These are phyloP conservation scores for Scelioninae gen. 1 DNA, from an alignment of 2,888 invertebrate species.

Conservation along the genomic window DNA sequence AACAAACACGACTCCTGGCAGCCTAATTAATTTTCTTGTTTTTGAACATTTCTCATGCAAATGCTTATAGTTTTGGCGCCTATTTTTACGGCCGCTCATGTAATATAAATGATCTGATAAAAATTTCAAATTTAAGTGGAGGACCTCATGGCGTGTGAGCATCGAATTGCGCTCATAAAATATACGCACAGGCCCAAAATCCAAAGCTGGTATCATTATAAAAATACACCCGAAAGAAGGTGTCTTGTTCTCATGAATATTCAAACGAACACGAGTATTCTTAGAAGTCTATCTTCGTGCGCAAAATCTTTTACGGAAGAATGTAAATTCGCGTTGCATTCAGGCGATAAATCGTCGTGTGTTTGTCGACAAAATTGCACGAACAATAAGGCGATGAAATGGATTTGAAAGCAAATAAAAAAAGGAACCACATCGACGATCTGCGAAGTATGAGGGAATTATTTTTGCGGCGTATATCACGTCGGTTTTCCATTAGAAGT, in stretches of 20 bases:
- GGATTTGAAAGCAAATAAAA: too few relatives aligned
- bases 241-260: slow-evolving; percentile 79
- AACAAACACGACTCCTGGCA: slow-evolving; percentile 75
- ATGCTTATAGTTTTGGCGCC: slow-evolving; percentile 71
- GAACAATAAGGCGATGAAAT: too few relatives aligned
- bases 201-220: slow-evolving; percentile 73
- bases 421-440: too few relatives aligned
- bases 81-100: slow-evolving; percentile 77
- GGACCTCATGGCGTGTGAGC: slow-evolving; percentile 69
- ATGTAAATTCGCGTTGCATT: slow-evolving; percentile 54
- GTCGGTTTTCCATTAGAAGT: too few relatives aligned
- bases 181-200: slow-evolving; percentile 19
- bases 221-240: slow-evolving; percentile 73
- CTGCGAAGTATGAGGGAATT: too few relatives aligned
- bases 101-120: slow-evolving; percentile 82
- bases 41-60: slow-evolving; percentile 79
- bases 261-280: slow-evolving; percentile 76
- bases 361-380: too few relatives aligned
- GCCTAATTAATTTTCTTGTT: slow-evolving; percentile 80
- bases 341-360: too few relatives aligned
- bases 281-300: slow-evolving; percentile 74
- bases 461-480: too few relatives aligned
- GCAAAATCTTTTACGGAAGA: slow-evolving; percentile 43
- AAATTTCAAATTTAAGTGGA: slow-evolving; percentile 76
- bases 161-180: slow-evolving; percentile 59